These are phyloP conservation scores for Physocephala rufipes DNA, from an alignment of 2,888 invertebrate species.

Conservation along the genomic window DNA sequence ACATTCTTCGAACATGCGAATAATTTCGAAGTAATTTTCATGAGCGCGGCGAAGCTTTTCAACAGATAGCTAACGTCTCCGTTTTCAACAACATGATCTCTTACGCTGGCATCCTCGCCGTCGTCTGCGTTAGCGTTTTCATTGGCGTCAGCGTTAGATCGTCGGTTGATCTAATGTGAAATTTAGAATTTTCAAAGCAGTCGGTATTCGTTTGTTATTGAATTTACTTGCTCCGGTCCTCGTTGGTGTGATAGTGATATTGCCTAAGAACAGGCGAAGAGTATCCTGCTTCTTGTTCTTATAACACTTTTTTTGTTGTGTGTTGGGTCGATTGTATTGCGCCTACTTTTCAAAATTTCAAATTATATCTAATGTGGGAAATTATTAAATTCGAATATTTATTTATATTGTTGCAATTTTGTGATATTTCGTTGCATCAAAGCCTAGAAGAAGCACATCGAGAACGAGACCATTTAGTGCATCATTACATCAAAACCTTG, in stretches of 20 bases:
- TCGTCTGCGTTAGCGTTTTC: background rate
- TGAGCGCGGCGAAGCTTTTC: background rate
- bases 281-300: background rate
- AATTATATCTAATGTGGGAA: background rate
- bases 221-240: constrained; percentile 29
- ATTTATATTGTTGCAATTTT: constrained; percentile 13
- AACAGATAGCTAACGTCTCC: too few relatives aligned
- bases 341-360: background rate
- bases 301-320: background rate
- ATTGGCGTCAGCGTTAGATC: background rate
- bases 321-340: background rate
- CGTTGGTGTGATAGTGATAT: background rate
- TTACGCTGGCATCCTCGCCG: too few relatives aligned
- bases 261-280: too few relatives aligned
- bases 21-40: background rate
- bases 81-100: too few relatives aligned
- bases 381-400: background rate
- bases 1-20: constrained; percentile 26
- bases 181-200: constrained; percentile 35
- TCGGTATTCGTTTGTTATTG: constrained; percentile 41
- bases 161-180: constrained; percentile 4
- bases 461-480: constrained; percentile 71
- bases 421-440: constrained; percentile 51
- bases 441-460: constrained; percentile 61
- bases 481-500: constrained; percentile 75